These are phyloP conservation scores for Pristionchus japonicus DNA, from an alignment of 2,888 invertebrate genomes.

Conservation along the genomic window DNA sequence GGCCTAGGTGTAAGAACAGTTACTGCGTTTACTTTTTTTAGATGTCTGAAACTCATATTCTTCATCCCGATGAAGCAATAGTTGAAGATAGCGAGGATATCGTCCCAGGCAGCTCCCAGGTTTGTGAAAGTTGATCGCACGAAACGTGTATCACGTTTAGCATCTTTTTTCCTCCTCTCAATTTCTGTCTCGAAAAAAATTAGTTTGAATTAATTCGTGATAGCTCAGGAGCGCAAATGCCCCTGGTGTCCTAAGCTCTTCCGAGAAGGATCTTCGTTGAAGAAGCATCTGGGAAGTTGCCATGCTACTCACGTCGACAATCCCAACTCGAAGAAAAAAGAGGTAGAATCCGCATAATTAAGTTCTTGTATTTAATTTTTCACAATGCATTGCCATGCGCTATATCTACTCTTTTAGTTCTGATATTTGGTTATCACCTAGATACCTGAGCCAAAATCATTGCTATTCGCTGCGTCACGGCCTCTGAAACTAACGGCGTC, in stretches of 20 bases:
- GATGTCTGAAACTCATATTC: not conserved
- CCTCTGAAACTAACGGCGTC: no score
- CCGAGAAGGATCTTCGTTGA: not conserved
- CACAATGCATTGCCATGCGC: no score
- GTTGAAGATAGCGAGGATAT: not conserved
- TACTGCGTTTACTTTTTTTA: no score
- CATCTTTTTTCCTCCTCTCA: not conserved
- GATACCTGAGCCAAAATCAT: no score
- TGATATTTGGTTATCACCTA: no score
- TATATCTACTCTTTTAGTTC: no score
- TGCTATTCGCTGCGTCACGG: no score
- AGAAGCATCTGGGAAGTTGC: not conserved
- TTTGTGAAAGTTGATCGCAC: not conserved
- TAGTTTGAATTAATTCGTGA: not conserved
- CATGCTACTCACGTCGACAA: not conserved
- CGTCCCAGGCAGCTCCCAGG: not conserved
- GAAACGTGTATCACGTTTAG: not conserved
- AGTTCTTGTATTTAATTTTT: not conserved
- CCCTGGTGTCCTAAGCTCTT: constrained; percentile 15
- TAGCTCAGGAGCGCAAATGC: not conserved
- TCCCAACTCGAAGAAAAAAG: not conserved
- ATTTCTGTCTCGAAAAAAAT: not conserved
- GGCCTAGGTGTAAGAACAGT: no score
- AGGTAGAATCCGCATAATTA: not conserved
- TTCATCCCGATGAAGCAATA: not conserved